phyloP scores from a whole-genome alignment of 2,888 invertebrate genomes.

The Trisateles emortualis region DNA sequence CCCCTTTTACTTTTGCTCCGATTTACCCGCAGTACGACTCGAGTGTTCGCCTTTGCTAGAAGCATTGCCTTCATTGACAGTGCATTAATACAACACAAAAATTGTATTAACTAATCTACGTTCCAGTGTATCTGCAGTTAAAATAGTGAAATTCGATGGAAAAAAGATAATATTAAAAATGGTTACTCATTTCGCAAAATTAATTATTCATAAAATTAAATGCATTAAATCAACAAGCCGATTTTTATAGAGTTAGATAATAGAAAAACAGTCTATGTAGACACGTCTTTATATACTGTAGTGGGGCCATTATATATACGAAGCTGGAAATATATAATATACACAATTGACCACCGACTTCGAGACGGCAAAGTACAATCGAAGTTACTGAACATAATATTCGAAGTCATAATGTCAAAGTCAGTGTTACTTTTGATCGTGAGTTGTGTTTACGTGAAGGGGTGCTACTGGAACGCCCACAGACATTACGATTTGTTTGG shows the following conservation, averaged over 20 bases:
- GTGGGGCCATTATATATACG: slow-evolving; percentile 46
- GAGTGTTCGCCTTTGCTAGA: too few relatives aligned
- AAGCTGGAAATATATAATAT: slow-evolving; percentile 10
- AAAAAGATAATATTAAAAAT: too few relatives aligned
- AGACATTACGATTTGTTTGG: slow-evolving; percentile 65
- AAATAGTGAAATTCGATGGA: too few relatives aligned
- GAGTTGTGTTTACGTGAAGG: slow-evolving; percentile 33
- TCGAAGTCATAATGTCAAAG: slow-evolving; percentile 24
- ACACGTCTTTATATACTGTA: slow-evolving; percentile 28
- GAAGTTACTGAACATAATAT: slow-evolving; percentile 1
- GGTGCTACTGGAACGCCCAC: slow-evolving; percentile 69
- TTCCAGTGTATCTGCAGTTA: too few relatives aligned
- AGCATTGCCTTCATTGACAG: too few relatives aligned
- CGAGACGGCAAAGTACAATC: background rate
- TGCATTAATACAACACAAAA: too few relatives aligned
- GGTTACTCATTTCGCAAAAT: too few relatives aligned
- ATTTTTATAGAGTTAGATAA: background rate
- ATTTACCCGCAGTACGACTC: too few relatives aligned
- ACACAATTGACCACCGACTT: slow-evolving; percentile 29
- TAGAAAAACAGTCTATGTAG: slow-evolving; percentile 9
- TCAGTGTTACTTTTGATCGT: slow-evolving; percentile 35
- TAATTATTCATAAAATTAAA: too few relatives aligned
- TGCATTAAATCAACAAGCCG: background rate
- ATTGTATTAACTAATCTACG: too few relatives aligned
- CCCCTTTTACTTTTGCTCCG: too few relatives aligned